phyloP scores from a whole-genome alignment of 2,113 vertebrate species.

The Neoarius graeffei region DNA sequence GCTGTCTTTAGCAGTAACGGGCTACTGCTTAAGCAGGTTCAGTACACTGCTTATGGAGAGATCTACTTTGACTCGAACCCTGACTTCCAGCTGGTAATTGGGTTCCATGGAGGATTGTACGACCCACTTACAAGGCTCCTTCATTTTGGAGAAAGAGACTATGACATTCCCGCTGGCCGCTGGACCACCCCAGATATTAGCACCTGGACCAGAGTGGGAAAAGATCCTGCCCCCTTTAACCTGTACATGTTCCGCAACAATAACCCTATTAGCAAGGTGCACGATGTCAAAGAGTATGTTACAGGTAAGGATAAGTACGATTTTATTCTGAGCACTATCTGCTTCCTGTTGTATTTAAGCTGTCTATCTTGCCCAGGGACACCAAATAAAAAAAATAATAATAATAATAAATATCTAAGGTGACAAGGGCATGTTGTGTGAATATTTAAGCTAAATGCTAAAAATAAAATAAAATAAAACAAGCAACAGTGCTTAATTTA shows the following conservation, averaged over 20 bases:
- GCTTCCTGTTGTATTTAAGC: neutral
- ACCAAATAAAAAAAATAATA: neutral
- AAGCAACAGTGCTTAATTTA: neutral
- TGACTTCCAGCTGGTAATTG: conserved; percentile 95
- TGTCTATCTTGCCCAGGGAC: neutral
- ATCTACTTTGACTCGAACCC: conserved; percentile 98
- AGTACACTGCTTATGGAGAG: conserved; percentile 96
- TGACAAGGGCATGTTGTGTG: neutral
- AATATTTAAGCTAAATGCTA: neutral
- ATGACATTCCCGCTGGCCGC: conserved; percentile 93
- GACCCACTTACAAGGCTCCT: conserved; percentile 93
- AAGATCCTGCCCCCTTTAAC: conserved; percentile 94
- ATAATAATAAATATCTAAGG: neutral
- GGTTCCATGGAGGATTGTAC: conserved; percentile 93
- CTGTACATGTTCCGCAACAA: conserved; percentile 98
- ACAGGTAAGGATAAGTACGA: conserved; percentile 79
- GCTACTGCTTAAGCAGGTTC: conserved; percentile 93
- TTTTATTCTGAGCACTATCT: conserved; percentile 5
- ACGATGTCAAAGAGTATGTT: conserved; percentile 95
- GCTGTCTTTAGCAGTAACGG: conserved; percentile 98
- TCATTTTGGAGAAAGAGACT: conserved; percentile 96
- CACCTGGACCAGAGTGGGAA: conserved; percentile 92
- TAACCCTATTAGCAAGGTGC: conserved; percentile 95
- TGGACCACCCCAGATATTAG: conserved; percentile 99
- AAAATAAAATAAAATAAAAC: neutral